Conservation (phyloP, 2,888 invertebrate species). For the Diloba caeruleocephala region DNA sequence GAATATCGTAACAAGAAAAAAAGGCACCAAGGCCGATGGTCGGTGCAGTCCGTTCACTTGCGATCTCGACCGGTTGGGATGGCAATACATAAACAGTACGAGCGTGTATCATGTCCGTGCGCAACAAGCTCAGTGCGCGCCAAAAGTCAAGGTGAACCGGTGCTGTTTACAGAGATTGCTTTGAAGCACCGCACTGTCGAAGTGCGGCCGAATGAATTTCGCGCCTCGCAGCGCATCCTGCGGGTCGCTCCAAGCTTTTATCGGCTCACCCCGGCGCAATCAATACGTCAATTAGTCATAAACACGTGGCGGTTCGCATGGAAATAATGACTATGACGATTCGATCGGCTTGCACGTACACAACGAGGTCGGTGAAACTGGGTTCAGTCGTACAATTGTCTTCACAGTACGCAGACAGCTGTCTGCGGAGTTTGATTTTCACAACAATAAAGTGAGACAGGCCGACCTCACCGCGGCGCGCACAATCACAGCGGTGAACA, state of each 20-base stretch:
- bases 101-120: slow-evolving; percentile 43
- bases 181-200: slow-evolving; percentile 5
- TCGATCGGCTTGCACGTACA: slow-evolving; percentile 60
- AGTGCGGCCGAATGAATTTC: slow-evolving; percentile 19
- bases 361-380: slow-evolving; percentile 69
- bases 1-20: slow-evolving; percentile 78
- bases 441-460: slow-evolving; percentile 64
- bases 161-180: slow-evolving; percentile 56
- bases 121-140: slow-evolving; percentile 59
- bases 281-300: slow-evolving; percentile 71
- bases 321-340: slow-evolving; percentile 62
- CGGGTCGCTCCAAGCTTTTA: slow-evolving; percentile 14
- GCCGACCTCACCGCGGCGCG: slow-evolving; percentile 49
- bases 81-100: slow-evolving; percentile 64
- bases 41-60: slow-evolving; percentile 84
- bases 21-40: slow-evolving; percentile 76
- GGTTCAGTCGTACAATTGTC: slow-evolving; percentile 61
- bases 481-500: slow-evolving; percentile 60
- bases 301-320: slow-evolving; percentile 74
- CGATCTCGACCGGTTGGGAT: slow-evolving; percentile 76
- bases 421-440: slow-evolving; percentile 61
- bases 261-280: slow-evolving; percentile 41
- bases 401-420: slow-evolving; percentile 60
- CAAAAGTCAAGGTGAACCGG: slow-evolving; percentile 84
- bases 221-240: slow-evolving; percentile 29